A percentile compares a stretch with the other conserved stretches of the same genome.
Conservation (phyloP, 1,140 invertebrate species). For the Diorhabda sublineata region DNA sequence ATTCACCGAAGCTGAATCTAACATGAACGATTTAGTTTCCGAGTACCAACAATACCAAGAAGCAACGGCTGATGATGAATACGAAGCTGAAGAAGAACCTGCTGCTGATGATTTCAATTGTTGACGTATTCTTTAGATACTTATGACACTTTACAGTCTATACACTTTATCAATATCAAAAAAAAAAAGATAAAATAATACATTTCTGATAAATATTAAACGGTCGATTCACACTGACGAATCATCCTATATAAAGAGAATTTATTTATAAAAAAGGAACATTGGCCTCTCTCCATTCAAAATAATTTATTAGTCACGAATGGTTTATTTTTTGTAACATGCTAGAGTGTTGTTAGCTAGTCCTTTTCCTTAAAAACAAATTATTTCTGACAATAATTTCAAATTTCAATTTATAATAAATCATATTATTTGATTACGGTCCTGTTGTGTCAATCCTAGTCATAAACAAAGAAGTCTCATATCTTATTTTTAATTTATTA, state of each 20-base stretch:
- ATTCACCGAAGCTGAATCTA: constrained; percentile 74
- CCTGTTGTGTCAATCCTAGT: too few relatives aligned
- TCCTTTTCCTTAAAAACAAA: constrained; percentile 5
- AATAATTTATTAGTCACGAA: not conserved
- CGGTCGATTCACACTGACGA: too few relatives aligned
- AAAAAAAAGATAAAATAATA: not conserved
- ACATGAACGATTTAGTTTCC: constrained; percentile 88
- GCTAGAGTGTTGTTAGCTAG: constrained; percentile 22
- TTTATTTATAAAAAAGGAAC: not conserved
- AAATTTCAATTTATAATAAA: too few relatives aligned
- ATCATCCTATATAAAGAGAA: not conserved
- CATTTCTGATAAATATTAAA: too few relatives aligned
- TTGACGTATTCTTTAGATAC: constrained; percentile 11
- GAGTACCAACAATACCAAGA: constrained; percentile 93
- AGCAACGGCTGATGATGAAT: constrained; percentile 75
- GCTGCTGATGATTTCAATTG: constrained; percentile 19
- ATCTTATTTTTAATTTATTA: constrained; percentile 3
- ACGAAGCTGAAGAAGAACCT: constrained; percentile 67
- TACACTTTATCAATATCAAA: not conserved
- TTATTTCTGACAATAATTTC: too few relatives aligned
- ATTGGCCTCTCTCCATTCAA: not conserved
- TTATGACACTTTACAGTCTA: not conserved
- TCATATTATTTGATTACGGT: too few relatives aligned
- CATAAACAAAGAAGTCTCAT: too few relatives aligned
- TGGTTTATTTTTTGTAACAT: constrained; percentile 17